Percentiles rank a stretch among this genome's conserved stretches.
Conservation (phyloP, 2,113 vertebrate genomes). For the Gobiocypris rarus region DNA sequence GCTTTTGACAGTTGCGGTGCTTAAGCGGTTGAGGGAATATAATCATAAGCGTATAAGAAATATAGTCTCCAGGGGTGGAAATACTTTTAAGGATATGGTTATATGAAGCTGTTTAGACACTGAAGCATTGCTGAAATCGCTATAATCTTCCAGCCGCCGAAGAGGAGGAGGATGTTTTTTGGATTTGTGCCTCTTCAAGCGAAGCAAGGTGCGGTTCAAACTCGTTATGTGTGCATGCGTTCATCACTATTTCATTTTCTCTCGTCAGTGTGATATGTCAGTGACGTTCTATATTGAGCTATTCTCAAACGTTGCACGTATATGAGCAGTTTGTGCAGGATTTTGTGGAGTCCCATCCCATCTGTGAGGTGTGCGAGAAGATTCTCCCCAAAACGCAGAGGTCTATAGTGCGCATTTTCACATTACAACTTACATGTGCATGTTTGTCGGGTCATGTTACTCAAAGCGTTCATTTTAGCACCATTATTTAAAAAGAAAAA, state of each 20-base stretch:
- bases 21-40: not conserved
- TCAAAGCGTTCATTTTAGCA: not conserved
- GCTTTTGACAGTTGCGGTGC: conserved; percentile 23
- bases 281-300: not conserved
- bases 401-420: conserved; percentile 10
- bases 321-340: conserved; percentile 40
- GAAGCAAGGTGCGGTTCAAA: conserved; percentile 56
- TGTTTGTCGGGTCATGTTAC: too few relatives aligned
- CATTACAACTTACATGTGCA: not conserved
- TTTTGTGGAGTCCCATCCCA: conserved; percentile 32
- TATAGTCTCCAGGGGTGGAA: not conserved
- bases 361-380: conserved; percentile 25
- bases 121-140: conserved; percentile 16
- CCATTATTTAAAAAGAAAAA: too few relatives aligned
- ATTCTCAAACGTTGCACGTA: not conserved
- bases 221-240: conserved; percentile 42
- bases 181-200: conserved; percentile 44
- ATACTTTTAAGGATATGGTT: conserved; percentile 11
- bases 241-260: not conserved
- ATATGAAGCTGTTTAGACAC: conserved; percentile 17
- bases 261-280: not conserved
- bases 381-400: conserved; percentile 29
- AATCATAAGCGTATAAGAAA: not conserved
- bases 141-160: not conserved
- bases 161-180: conserved; percentile 23